Base-by-base conservation (phyloP, 2,888 invertebrate species). In the Leptinotarsa juncta region DNA sequence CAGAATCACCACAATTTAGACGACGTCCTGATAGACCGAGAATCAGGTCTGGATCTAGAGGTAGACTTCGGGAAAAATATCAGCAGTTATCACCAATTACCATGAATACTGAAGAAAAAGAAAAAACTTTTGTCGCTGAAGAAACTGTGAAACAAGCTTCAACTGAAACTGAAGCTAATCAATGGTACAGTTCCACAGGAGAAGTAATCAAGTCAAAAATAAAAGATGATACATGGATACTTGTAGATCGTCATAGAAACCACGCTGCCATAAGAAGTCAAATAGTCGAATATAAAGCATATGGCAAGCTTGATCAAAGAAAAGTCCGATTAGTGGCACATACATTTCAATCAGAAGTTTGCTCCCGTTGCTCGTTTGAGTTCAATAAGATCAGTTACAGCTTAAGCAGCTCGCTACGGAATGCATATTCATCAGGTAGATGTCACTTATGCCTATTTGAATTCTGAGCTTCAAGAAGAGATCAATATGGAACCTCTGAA, bases 281-380 rank as follows among this genome's bases (percentile, higher is more conserved):
- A n/a, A n/a, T n/a, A n/a, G n/a, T n/a, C n/a, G n/a, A n/a, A n/a
- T 32, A 32, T 32, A 70, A 77, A 26, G 18, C 78, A 15, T 75
- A 82, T 72, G 82, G 81, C 15, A 75, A 57, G 4, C 50, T 81
- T 16, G 78, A 81, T 42, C 3, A 70, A 23, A 42, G 49, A 70
- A 60, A 60, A 42, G 49, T 60, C 4, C 69, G 60, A 26, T 60
- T 48, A 15, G 69, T 70, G 4, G 60, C 60, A 14, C 60, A 70
- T n/a, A 16, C 65, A 65, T 53, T 53, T 53, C 5, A 4, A 16
- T 32, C 7, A 32, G 7, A 32, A 5, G 7, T 7, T 32, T 7
- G 7, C 1, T 32, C 7, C 32, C 3, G 32, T 32, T 32, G 32
- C 32, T 7, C 32, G 7, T 32, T 32, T 32, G 32, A 32, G 7